Percentiles rank a stretch among this genome's conserved stretches.
Evolutionary conservation across 2,113 vertebrate species (phyloP).

Genomic region (Trematomus loennbergii): DNA sequence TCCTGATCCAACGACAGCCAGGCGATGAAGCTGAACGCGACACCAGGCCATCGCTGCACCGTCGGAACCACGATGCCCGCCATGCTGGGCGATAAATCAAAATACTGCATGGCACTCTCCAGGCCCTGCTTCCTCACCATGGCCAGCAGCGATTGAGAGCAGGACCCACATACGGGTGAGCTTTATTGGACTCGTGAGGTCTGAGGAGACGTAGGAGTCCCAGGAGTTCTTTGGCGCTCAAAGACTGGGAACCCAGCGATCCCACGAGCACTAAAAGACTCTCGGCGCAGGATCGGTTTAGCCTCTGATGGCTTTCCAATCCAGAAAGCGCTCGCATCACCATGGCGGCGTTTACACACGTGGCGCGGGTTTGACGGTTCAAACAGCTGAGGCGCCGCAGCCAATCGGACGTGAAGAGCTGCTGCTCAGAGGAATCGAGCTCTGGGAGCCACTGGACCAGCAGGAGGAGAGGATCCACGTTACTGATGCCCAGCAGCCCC

Average conservation of each 20-base stretch:
- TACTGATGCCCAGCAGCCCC: constrained; percentile 95
- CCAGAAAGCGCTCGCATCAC: constrained; percentile 88
- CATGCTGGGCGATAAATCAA: constrained; percentile 94
- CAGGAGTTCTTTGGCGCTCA: constrained; percentile 90
- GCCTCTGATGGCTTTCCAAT: constrained; percentile 80
- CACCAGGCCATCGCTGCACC: constrained; percentile 93
- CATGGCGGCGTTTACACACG: constrained; percentile 95
- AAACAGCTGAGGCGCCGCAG: constrained; percentile 93
- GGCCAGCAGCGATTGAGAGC: constrained; percentile 88
- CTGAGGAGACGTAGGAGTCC: constrained; percentile 88
- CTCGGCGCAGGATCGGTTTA: constrained; percentile 90
- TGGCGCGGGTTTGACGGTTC: constrained; percentile 93
- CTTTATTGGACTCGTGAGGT: constrained; percentile 80
- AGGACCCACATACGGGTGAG: constrained; percentile 89
- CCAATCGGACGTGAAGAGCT: constrained; percentile 94
- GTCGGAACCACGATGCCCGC: constrained; percentile 93
- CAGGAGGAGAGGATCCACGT: constrained; percentile 95
- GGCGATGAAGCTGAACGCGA: constrained; percentile 93
- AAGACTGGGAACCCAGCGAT: constrained; percentile 93
- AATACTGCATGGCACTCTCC: constrained; percentile 95
- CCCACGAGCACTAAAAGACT: constrained; percentile 92
- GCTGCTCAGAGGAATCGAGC: constrained; percentile 91
- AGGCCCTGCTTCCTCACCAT: constrained; percentile 95
- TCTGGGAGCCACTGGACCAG: constrained; percentile 97
- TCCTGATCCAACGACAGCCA: constrained; percentile 98